phyloP scores from a whole-genome alignment of 2,113 vertebrate genomes.

The Prunella fulvescens region DNA sequence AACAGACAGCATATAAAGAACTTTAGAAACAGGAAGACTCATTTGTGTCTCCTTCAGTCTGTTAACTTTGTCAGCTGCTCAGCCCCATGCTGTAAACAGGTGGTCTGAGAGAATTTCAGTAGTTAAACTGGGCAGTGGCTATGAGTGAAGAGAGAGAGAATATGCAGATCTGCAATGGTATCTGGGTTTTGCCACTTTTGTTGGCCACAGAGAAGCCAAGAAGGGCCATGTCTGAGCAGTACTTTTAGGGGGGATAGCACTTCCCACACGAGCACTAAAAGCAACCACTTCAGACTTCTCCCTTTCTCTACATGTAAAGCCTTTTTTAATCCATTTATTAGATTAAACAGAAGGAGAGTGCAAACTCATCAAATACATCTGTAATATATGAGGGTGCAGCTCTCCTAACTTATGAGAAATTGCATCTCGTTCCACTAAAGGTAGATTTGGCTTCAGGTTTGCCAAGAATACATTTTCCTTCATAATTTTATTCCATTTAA shows the following conservation, averaged over 20 bases:
- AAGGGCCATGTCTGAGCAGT: not conserved
- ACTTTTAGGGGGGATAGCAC: not conserved
- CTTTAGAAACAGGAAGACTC: not conserved
- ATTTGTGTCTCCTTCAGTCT: not conserved
- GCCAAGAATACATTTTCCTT: not conserved
- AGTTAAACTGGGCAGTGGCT: not conserved
- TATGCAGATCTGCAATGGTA: not conserved
- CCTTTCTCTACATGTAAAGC: not conserved
- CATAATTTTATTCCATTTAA: not conserved
- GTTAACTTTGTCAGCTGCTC: not conserved
- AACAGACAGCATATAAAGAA: not conserved
- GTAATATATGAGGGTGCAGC: not conserved
- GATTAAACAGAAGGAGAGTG: not conserved
- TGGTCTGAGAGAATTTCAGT: not conserved
- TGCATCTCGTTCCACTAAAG: not conserved
- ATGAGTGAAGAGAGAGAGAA: not conserved
- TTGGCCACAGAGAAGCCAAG: not conserved
- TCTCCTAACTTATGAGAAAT: not conserved
- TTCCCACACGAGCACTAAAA: not conserved
- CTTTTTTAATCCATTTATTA: not conserved
- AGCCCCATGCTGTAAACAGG: not conserved
- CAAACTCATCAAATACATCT: not conserved
- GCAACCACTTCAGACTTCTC: not conserved
- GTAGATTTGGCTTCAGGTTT: not conserved
- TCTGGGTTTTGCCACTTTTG: not conserved